Evolutionary conservation across 2,888 invertebrate genomes (phyloP).

Genomic region (Zeuzera pyrina): DNA sequence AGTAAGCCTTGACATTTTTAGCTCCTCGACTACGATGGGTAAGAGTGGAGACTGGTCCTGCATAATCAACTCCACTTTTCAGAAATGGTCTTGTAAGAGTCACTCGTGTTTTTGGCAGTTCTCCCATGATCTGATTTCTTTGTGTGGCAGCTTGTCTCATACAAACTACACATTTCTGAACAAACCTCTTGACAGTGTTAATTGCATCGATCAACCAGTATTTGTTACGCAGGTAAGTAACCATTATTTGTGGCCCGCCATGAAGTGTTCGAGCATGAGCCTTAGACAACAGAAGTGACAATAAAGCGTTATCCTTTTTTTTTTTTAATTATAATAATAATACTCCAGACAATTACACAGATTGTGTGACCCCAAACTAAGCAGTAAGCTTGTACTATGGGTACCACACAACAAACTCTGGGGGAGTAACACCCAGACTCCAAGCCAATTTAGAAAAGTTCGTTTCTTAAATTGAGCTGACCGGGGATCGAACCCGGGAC

Average conservation of each 20-base stretch:
- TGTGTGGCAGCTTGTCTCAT: background rate
- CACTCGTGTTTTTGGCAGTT: background rate
- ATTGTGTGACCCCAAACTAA: too few species aligned
- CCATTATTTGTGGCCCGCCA: background rate
- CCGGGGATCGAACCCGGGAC: too few species aligned
- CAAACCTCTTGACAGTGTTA: background rate
- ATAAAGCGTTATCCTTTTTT: background rate
- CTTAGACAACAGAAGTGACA: background rate
- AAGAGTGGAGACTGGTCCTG: background rate
- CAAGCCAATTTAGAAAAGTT: too few species aligned
- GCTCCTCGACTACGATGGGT: background rate
- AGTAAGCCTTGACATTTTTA: background rate
- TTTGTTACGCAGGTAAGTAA: background rate
- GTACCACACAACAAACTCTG: too few species aligned
- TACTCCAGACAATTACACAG: too few species aligned
- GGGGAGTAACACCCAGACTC: too few species aligned
- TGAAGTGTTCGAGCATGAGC: background rate
- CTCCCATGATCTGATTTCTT: background rate
- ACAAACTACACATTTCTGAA: background rate
- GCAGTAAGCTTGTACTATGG: too few species aligned
- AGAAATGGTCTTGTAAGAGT: background rate
- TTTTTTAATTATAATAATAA: too few species aligned
- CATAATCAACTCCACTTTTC: background rate
- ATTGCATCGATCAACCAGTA: too few species aligned
- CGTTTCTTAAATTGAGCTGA: too few species aligned